Conservation (phyloP, 2,113 vertebrate genomes). For the Calyptomena viridis region DNA sequence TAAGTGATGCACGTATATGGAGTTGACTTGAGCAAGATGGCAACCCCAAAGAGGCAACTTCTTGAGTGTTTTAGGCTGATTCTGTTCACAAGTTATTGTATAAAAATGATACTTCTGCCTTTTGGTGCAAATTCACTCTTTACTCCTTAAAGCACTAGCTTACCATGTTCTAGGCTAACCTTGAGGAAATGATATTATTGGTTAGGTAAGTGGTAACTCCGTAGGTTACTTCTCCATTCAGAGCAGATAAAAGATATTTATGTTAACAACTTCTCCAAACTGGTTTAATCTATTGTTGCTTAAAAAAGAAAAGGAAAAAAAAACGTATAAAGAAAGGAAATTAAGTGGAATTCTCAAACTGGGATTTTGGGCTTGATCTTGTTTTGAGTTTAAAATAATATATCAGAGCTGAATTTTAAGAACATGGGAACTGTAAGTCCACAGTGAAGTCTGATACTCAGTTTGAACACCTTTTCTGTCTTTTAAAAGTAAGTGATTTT, state of each 20-base stretch:
- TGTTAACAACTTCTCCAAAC: background rate
- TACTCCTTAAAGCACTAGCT: background rate
- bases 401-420: background rate
- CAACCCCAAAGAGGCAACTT: background rate
- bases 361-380: background rate
- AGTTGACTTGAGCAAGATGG: background rate
- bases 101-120: background rate
- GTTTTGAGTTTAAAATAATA: background rate
- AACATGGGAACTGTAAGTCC: background rate
- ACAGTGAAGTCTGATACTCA: background rate
- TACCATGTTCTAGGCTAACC: background rate
- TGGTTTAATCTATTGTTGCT: background rate
- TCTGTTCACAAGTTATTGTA: background rate
- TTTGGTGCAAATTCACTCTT: background rate
- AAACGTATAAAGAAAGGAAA: background rate
- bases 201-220: background rate
- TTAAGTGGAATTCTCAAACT: background rate
- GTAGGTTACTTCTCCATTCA: background rate
- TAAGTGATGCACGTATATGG: fast-evolving
- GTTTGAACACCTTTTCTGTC: background rate
- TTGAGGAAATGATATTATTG: background rate
- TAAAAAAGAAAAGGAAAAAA: background rate
- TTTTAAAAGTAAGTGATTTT: background rate
- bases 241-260: background rate
- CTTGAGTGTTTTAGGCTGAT: background rate